Conservation (phyloP, 2,797 vertebrate genomes). For the Hoplostethus atlanticus region DNA sequence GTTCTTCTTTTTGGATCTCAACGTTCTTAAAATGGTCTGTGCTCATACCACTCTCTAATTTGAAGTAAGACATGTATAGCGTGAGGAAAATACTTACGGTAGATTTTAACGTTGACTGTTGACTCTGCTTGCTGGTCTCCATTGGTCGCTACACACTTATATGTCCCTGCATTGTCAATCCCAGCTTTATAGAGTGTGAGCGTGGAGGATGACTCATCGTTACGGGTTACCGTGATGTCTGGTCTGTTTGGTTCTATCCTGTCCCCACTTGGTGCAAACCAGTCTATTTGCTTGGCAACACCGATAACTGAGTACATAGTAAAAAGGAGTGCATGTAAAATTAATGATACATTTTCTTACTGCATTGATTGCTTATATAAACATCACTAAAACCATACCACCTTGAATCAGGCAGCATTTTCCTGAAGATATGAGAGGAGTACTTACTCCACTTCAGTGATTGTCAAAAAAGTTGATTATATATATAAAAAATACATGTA, state of each 20-base stretch:
- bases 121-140: conserved; percentile 91
- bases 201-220: conserved; percentile 93
- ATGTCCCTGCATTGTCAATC: conserved; percentile 93
- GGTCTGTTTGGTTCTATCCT: conserved; percentile 91
- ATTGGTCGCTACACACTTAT: conserved; percentile 92
- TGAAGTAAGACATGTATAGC: not conserved
- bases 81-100: conserved; percentile 87
- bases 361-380: not conserved
- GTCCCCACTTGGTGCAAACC: conserved; percentile 94
- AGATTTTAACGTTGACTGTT: conserved; percentile 96
- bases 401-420: not conserved
- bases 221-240: conserved; percentile 91
- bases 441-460: no score
- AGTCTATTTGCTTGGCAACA: conserved; percentile 93
- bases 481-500: not conserved
- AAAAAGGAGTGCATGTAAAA: conserved; percentile 45
- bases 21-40: not conserved
- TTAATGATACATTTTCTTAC: not conserved
- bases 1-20: not conserved
- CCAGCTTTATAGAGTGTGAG: conserved; percentile 96
- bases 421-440: no score
- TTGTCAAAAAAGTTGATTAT: not conserved
- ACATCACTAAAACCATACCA: no score
- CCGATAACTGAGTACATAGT: conserved; percentile 86
- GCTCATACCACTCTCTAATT: conserved; percentile 40